Conservation (phyloP, 2,888 invertebrate genomes). For the Acrobasis suavella region DNA sequence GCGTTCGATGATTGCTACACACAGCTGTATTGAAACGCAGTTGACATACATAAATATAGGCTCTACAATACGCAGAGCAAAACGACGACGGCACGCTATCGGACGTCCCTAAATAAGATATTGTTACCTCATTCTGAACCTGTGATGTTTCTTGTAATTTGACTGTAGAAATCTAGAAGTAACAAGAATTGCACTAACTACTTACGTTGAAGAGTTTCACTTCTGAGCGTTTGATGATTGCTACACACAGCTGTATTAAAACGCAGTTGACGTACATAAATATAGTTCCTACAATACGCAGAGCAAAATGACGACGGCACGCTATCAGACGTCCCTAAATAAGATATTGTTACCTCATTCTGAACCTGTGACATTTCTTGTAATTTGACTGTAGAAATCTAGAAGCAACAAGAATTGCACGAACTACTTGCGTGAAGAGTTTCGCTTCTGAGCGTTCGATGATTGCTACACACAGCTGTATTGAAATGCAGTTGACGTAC, state of each 20-base stretch:
- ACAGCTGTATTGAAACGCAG: constrained; percentile 46
- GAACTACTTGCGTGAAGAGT: not conserved
- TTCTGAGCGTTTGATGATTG: not conserved
- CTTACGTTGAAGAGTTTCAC: not conserved
- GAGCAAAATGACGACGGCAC: constrained; percentile 49
- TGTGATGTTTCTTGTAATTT: no score
- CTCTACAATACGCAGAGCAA: constrained; percentile 52
- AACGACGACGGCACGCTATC: constrained; percentile 54
- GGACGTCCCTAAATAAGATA: constrained; percentile 63
- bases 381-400: no score
- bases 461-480: constrained; percentile 27
- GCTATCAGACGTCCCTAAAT: constrained; percentile 62
- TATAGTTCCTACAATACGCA: constrained; percentile 49
- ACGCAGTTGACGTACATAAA: constrained; percentile 44
- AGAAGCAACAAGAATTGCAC: no score
- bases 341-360: constrained; percentile 43
- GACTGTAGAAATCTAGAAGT: no score
- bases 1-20: not conserved
- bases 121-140: constrained; percentile 48
- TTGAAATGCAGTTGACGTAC: constrained; percentile 50
- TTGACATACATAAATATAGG: constrained; percentile 41
- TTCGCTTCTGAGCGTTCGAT: not conserved
- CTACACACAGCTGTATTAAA: constrained; percentile 41
- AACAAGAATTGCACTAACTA: no score
- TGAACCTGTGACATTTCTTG: no score